Percentiles rank a stretch among this genome's conserved stretches.
Conservation (phyloP, 2,888 invertebrate genomes). For the Thymelicus sylvestris region DNA sequence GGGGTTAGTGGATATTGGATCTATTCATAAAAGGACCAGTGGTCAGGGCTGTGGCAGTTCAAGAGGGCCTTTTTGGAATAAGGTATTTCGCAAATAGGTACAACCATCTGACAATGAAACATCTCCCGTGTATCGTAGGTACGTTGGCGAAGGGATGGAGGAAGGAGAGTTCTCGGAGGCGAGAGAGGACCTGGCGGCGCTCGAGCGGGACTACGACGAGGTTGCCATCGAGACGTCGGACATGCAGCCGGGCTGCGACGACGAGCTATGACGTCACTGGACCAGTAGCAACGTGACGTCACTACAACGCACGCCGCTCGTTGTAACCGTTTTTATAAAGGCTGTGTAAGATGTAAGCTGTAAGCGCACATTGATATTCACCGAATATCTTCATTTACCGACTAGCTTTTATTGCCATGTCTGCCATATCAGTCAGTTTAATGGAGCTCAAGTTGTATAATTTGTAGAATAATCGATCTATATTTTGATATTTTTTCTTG, state of each 20-base stretch:
- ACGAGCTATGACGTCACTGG: conserved; percentile 63
- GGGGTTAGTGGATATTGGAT: no score
- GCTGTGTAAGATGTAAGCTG: no score
- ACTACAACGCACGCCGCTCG: conserved; percentile 33
- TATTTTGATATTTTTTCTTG: background rate
- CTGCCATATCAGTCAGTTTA: background rate
- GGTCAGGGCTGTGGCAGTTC: no score
- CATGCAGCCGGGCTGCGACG: conserved; percentile 70
- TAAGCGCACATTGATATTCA: no score
- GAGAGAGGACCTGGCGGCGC: conserved; percentile 89
- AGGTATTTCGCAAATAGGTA: no score
- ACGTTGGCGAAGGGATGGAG: conserved; percentile 93
- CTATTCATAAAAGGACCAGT: no score
- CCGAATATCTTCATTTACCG: no score
- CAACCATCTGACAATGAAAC: no score
- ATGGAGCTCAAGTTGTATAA: background rate
- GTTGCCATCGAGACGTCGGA: conserved; percentile 87
- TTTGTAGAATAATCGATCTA: background rate
- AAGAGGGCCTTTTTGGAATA: no score
- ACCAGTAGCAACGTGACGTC: conserved; percentile 3
- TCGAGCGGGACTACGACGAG: conserved; percentile 91
- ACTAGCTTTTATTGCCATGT: no score
- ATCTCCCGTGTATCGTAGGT: conserved; percentile 76
- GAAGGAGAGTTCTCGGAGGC: conserved; percentile 94
- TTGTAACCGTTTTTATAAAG: background rate